Percentiles rank a stretch among this genome's conserved stretches.
Evolutionary conservation across 2,797 vertebrate species (phyloP).

Genomic region (Rhinophrynus dorsalis): DNA sequence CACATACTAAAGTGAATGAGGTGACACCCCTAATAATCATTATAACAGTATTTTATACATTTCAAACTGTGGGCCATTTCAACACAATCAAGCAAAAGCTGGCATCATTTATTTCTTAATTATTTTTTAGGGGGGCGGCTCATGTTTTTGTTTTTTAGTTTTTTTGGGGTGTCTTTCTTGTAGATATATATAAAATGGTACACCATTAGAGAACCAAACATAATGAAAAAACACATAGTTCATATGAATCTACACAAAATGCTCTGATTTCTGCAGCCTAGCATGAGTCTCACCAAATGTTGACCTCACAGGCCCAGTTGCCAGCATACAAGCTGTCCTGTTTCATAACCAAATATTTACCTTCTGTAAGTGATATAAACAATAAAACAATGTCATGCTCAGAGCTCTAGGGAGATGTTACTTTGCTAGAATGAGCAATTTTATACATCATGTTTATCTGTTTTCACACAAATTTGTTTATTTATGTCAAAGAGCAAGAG

Average conservation of each 20-base stretch:
- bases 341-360: slow-evolving; percentile 38
- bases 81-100: too few relatives aligned
- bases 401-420: slow-evolving; percentile 4
- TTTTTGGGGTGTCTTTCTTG: too few relatives aligned
- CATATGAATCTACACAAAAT: background rate
- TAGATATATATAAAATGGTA: background rate
- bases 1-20: too few relatives aligned
- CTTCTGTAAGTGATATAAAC: slow-evolving; percentile 43
- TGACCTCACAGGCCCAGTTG: slow-evolving; percentile 15
- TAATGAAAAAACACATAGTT: background rate
- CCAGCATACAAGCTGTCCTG: slow-evolving; percentile 17
- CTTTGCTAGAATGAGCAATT: slow-evolving; percentile 13
- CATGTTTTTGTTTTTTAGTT: too few relatives aligned
- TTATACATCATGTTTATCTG: slow-evolving; percentile 36
- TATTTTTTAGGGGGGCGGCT: too few relatives aligned
- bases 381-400: slow-evolving; percentile 29
- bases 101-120: too few relatives aligned
- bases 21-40: too few relatives aligned
- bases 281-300: background rate
- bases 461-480: slow-evolving; percentile 37
- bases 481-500: slow-evolving; percentile 32
- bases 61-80: too few relatives aligned
- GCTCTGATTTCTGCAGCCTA: background rate
- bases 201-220: background rate
- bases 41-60: too few relatives aligned